Percentiles rank a stretch among this genome's conserved stretches.
These are phyloP conservation scores for Cathartes aura DNA, from an alignment of 2,113 vertebrate genomes.

Conservation along the genomic window DNA sequence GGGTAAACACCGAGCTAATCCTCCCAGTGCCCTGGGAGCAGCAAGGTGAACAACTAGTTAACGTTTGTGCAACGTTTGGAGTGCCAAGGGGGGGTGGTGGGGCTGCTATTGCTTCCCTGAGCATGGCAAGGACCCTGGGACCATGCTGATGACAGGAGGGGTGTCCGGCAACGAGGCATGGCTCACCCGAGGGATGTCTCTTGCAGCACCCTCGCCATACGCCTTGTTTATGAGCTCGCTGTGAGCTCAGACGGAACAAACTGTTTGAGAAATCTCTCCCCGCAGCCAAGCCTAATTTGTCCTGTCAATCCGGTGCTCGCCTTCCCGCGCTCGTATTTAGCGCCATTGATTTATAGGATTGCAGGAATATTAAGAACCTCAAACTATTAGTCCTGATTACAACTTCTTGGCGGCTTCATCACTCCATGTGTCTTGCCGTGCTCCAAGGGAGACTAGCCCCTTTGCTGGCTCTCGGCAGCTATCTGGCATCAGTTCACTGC, in stretches of 20 bases:
- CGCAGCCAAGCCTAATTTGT: constrained; percentile 8
- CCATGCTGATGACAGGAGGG: fast-evolving
- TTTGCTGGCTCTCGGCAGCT: background rate
- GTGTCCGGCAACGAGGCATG: background rate
- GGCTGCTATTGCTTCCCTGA: background rate
- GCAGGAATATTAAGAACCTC: constrained; percentile 55
- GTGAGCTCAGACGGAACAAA: constrained; percentile 22
- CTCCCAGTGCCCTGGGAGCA: background rate
- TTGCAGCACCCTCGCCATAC: background rate
- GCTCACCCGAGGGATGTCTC: background rate
- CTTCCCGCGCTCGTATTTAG: constrained; percentile 34
- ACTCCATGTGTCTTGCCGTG: background rate
- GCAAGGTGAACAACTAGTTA: background rate
- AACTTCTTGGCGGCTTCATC: constrained; percentile 18
- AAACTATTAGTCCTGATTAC: constrained; percentile 54
- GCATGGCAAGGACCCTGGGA: background rate
- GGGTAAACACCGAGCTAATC: background rate
- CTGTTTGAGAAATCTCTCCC: constrained; percentile 2
- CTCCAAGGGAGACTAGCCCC: background rate
- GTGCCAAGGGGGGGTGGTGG: background rate
- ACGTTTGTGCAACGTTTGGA: background rate
- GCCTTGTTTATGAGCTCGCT: background rate
- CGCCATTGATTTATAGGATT: constrained; percentile 33
- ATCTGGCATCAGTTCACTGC: background rate
- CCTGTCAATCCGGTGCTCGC: constrained; percentile 2